Percentiles rank a stretch among this genome's conserved stretches.
Evolutionary conservation across 2,113 vertebrate species (phyloP).

Genomic region (Corythaixoides concolor): DNA sequence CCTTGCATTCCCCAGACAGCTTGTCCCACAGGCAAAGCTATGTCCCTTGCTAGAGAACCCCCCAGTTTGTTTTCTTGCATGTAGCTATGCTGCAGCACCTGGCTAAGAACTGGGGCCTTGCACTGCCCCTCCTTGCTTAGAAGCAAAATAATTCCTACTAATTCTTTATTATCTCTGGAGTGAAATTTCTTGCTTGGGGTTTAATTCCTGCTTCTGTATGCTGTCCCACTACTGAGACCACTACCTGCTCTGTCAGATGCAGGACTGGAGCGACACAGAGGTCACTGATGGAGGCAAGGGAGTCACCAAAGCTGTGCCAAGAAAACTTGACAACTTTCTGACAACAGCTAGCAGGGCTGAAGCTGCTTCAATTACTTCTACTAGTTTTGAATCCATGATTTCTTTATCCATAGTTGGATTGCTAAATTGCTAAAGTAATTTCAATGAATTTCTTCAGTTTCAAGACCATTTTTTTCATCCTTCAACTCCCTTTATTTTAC

Average conservation of each 20-base stretch:
- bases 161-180: background rate
- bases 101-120: background rate
- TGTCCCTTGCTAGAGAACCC: background rate
- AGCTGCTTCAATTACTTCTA: background rate
- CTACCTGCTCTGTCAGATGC: fast-evolving
- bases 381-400: background rate
- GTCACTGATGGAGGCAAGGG: background rate
- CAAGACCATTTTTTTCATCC: background rate
- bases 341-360: background rate
- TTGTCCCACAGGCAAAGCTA: background rate
- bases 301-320: background rate
- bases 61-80: background rate
- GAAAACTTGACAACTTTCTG: background rate
- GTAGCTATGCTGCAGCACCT: background rate
- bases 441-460: background rate
- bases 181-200: background rate
- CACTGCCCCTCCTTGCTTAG: background rate
- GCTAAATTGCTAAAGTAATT: background rate
- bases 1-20: background rate
- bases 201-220: background rate
- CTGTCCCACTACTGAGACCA: background rate
- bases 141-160: background rate
- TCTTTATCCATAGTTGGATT: background rate
- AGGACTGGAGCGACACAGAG: fast-evolving
- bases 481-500: background rate